Evolutionary conservation across 2,113 vertebrate species (phyloP).

Genomic region (Formicarius rufipectus): DNA sequence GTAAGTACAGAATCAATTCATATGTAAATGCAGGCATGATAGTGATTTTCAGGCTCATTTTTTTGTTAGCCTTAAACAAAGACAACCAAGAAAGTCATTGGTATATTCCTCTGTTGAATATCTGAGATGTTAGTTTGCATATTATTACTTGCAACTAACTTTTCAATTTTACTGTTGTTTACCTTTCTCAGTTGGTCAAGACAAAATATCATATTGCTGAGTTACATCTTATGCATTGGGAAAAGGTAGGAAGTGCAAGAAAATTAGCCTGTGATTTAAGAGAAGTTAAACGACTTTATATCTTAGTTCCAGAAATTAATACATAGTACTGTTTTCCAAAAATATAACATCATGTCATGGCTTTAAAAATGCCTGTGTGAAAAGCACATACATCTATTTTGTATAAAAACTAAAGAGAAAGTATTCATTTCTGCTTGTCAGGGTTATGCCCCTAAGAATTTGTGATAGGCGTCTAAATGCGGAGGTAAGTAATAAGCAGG

Average conservation of each 20-base stretch:
- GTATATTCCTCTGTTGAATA: background rate
- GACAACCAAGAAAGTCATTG: background rate
- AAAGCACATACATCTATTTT: background rate
- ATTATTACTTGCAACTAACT: background rate
- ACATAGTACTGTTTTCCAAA: background rate
- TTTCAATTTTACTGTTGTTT: background rate
- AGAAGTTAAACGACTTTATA: background rate
- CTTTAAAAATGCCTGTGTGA: background rate
- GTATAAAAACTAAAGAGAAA: constrained; percentile 25
- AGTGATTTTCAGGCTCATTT: background rate
- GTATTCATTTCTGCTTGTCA: constrained; percentile 43
- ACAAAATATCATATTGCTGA: background rate
- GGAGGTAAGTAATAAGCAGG: constrained; percentile 76
- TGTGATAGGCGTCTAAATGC: constrained; percentile 64
- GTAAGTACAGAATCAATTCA: background rate
- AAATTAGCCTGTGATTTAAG: background rate
- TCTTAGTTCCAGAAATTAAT: background rate
- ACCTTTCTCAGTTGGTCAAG: background rate
- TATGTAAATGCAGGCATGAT: background rate
- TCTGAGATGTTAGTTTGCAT: background rate
- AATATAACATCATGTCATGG: background rate
- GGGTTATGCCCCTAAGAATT: constrained; percentile 62
- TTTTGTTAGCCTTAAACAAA: background rate
- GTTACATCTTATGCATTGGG: background rate
- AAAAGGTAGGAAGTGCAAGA: background rate